Percentiles rank a stretch among this genome's conserved stretches.
phyloP scores from a whole-genome alignment of 2,797 vertebrate species.

The Melanotaenia parkinsoni region DNA sequence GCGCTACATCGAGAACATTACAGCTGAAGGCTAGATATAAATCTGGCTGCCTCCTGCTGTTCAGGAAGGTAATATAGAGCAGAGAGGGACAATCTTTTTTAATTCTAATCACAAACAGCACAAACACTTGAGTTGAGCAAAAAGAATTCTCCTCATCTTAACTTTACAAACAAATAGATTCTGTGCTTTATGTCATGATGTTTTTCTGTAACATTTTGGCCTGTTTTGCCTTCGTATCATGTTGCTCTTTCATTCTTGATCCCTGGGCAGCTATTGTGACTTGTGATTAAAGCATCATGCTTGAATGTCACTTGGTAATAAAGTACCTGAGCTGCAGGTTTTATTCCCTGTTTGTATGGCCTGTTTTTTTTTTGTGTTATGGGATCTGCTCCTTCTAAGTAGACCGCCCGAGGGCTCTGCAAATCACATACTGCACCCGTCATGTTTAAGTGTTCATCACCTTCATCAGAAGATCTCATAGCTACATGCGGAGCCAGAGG shows the following conservation, averaged over 20 bases:
- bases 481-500: conserved; percentile 62
- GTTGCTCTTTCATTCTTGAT: conserved; percentile 33
- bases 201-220: conserved; percentile 7
- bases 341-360: conserved; percentile 70
- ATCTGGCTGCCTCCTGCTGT: conserved; percentile 64
- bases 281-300: conserved; percentile 60
- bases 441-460: conserved; percentile 78
- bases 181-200: conserved; percentile 10
- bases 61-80: conserved; percentile 53
- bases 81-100: conserved; percentile 50
- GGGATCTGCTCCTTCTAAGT: conserved; percentile 65
- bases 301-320: conserved; percentile 64
- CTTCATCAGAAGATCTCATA: conserved; percentile 71
- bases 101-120: conserved; percentile 59
- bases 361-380: conserved; percentile 55
- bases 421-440: conserved; percentile 69
- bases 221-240: conserved; percentile 29
- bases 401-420: conserved; percentile 61
- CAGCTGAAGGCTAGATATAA: conserved; percentile 71
- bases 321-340: conserved; percentile 60
- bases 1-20: conserved; percentile 68
- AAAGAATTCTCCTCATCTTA: conserved; percentile 27
- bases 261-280: conserved; percentile 38
- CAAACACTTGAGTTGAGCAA: not conserved
- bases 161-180: conserved; percentile 32